Evolutionary conservation across 1,140 invertebrate genomes (phyloP).

Genomic region (Apolygus lucorum): DNA sequence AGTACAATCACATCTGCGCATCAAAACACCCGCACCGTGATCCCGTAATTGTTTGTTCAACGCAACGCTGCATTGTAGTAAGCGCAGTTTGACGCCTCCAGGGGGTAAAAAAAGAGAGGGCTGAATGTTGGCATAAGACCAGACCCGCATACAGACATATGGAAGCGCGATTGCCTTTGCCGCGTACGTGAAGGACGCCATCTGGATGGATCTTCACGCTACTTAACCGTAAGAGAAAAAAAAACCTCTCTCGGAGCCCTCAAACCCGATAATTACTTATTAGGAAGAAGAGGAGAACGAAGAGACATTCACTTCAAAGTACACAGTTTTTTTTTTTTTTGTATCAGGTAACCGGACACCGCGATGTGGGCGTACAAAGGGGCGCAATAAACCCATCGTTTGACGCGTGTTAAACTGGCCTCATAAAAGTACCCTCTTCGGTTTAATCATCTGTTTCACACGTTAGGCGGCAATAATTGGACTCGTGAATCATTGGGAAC

Average conservation of each 20-base stretch:
- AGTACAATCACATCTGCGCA: constrained; percentile 5
- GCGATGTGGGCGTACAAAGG: background rate
- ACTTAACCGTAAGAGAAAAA: background rate
- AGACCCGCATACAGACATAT: constrained; percentile 3
- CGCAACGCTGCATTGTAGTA: background rate
- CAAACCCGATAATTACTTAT: background rate
- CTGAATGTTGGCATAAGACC: background rate
- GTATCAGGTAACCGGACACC: constrained; percentile 14
- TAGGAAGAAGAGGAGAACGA: too few species aligned
- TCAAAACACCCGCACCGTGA: constrained; percentile 13
- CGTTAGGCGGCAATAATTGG: too few species aligned
- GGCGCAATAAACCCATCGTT: background rate
- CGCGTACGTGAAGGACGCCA: background rate
- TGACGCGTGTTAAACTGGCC: background rate
- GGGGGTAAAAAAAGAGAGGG: background rate
- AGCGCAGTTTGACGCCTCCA: constrained; percentile 8
- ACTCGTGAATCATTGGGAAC: too few species aligned
- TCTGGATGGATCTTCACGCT: constrained; percentile 12
- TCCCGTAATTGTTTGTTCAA: constrained; percentile 5
- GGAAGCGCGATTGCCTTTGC: background rate
- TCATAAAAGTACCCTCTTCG: too few species aligned
- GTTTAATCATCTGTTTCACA: too few species aligned
- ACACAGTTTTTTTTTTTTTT: background rate
- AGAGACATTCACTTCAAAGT: background rate
- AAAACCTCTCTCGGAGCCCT: background rate